phyloP scores from a whole-genome alignment of 2,797 vertebrate species.

The Ptychadena robeensis region DNA sequence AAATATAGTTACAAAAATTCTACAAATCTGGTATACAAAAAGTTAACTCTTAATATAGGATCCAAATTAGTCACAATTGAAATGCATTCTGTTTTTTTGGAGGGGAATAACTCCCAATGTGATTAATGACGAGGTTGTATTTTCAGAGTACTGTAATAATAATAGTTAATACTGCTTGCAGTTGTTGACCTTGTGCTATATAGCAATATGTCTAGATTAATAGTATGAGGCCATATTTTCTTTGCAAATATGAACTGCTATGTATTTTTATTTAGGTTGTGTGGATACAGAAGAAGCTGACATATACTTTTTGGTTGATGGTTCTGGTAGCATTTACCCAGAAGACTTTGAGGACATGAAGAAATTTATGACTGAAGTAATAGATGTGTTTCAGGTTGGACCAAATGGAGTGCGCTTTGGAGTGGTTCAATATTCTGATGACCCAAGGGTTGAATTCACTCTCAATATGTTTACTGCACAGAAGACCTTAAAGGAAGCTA shows the following conservation, averaged over 20 bases:
- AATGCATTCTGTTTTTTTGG: no score
- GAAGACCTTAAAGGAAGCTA: conserved; percentile 70
- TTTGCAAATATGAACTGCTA: neutral
- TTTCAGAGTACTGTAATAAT: no score
- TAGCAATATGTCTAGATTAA: no score
- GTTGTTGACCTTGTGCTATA: no score
- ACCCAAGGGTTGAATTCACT: conserved; percentile 71
- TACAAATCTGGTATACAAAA: no score
- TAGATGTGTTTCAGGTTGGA: conserved; percentile 76
- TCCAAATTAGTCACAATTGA: no score
- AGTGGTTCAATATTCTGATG: conserved; percentile 74
- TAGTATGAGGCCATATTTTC: neutral
- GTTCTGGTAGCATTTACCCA: conserved; percentile 78
- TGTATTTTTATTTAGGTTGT: conserved; percentile 73
- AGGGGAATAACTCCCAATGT: no score
- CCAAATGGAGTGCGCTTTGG: conserved; percentile 77
- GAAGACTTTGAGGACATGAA: conserved; percentile 82
- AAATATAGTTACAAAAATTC: no score
- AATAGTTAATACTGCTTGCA: no score
- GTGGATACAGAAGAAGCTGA: conserved; percentile 82
- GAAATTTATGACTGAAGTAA: conserved; percentile 78
- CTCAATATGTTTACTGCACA: conserved; percentile 66
- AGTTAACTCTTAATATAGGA: no score
- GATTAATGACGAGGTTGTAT: no score
- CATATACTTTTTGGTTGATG: conserved; percentile 86